Base-by-base conservation (phyloP, 2,113 vertebrate genomes). In the Condylura cristata region DNA sequence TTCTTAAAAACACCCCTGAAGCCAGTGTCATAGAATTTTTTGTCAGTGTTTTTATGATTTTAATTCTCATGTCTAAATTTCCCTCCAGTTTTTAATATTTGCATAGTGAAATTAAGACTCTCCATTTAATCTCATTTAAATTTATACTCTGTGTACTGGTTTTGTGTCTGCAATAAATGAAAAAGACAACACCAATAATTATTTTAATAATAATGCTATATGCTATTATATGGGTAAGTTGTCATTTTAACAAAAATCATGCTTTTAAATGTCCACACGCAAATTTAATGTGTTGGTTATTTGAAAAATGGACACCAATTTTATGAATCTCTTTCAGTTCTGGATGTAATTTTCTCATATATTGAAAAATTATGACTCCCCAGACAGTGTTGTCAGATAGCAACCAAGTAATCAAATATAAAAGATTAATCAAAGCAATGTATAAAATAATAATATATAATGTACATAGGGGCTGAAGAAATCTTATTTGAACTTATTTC, bases 371-470 rank as follows among this genome's bases (percentile, higher is more conserved):
- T 94, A 88, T 13, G 84, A 5, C 2, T 93, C n/a, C 8, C 16
- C 2, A 90, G 51, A 94, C 20, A 3, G 11, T 72, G 41, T 39
- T 58, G 1, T 78, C 51, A 46, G 14, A 56, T 66, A 39, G 18
- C 46, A 92, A 80, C 32, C 70, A 51, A 51, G 10, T 86, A 95
- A 79, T 90, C 13, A 84, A 78, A 80, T 60, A 63, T 37, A 70
- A 90, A 91, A 91, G 18, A 5, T 53, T 93, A 93, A 44, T 1
- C 0, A 56, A 90, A 58, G 79, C 2, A 93, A 66, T 82, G 48
- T 48, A 24, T 37, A 87, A 60, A 85, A 53, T 26, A 72, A 14
- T 17, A 65, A 93, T 80, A 44, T 3, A 48, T 1, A 74, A 91
- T 44, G 9, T 20, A 37, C 14, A 76, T 76, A 63, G 4, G 0